Evolutionary conservation across 2,888 invertebrate species (phyloP), one percentile per base, ranked within the genome.

Genomic region (Prostheceraeus crozeri): DNA sequence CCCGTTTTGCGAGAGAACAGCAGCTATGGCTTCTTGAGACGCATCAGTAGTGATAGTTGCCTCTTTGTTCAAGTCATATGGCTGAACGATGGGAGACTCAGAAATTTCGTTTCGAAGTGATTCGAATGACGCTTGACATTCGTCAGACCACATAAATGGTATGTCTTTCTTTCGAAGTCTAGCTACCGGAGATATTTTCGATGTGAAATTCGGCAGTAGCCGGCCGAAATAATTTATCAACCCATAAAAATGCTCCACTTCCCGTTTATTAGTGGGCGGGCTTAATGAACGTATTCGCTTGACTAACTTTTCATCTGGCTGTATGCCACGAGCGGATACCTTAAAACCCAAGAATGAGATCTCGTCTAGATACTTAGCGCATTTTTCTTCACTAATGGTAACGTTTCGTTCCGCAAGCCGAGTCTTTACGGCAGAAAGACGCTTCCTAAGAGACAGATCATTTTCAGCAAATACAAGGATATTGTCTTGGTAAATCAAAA

Each of bases 191-290:
- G 51, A 4, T 57, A 57, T 16, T 57, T 57, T 57, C 27, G 55
- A 57, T 19, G 59, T 58, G 30, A 57, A 57, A 23, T 40, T 52
- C 30, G 57, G 57, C 19, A 57, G 21, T 30, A 60, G 10, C 57
- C 57, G 21, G 51, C 57, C 57, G 30, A 57, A 59, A 57, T 27
- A 57, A 57, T 57, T 57, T 27, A 25, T 58, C 11, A 60, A 57
- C 6, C 57, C 57, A n/a, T n/a, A 57, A 10, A 57, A 57, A 25
- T 6, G 23, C 28, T 57, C 52, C 21, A 57, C 16, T 27, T 57
- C 57, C 57, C 57, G 10, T 6, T 19, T 6, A 58, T 57, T 57
- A 21, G 25, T 57, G 6, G 8, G 57, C 52, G 52, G 21, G 21
- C 23, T 30, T 14, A 57, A 6, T 6, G 19, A 25, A 57, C 23